Evolutionary conservation across 2,888 invertebrate species (phyloP), one percentile per base, ranked within the genome.

Genomic region (Coelopa pilipes): DNA sequence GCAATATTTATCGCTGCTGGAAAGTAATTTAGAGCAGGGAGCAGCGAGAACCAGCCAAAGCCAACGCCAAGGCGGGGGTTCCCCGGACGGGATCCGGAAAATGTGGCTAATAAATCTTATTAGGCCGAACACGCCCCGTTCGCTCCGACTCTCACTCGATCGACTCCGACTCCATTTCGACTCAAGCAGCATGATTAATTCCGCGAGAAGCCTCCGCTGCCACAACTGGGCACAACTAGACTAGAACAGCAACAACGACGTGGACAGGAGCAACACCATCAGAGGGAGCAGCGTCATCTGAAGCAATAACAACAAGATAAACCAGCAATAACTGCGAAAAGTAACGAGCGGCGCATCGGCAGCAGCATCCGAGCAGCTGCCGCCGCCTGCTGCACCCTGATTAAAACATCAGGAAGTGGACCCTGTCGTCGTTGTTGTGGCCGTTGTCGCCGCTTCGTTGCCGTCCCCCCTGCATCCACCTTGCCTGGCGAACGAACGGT

Each of bases 321-420:
- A 34, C 4, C 7, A 34, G 34, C 34, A 34, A 34, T 7, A 34
- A 34, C 34, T 34, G n/a, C n/a, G n/a, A n/a, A n/a, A n/a, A n/a
- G n/a, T n/a, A n/a, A n/a, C 34, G 34, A 34, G 34, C 2, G 7
- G 4, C 2, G 34, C 7, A 34, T 4, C 34, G 34, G 7, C 4
- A 34, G 34, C 34, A 34, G 24, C 34, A 24, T 17, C 63, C 34
- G 45, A 50, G 49, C 53, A 21, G 67, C 24, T 7, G 34, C 19
- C 49, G n/a, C 50, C 17, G 17, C 50, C 65, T 59, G 62, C 62
- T 77, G 79, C 63, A 70, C 13, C 71, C 81, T 81, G 82, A 82
- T 82, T 82, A 82, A 82, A 82, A 80, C 81, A 82, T 82, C 82
- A 81, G 79, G 73, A 75, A 74, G 62, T 74, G 60, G 65, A 50